Base-by-base conservation (phyloP, 1,140 invertebrate species). In the Drosophila lini region DNA sequence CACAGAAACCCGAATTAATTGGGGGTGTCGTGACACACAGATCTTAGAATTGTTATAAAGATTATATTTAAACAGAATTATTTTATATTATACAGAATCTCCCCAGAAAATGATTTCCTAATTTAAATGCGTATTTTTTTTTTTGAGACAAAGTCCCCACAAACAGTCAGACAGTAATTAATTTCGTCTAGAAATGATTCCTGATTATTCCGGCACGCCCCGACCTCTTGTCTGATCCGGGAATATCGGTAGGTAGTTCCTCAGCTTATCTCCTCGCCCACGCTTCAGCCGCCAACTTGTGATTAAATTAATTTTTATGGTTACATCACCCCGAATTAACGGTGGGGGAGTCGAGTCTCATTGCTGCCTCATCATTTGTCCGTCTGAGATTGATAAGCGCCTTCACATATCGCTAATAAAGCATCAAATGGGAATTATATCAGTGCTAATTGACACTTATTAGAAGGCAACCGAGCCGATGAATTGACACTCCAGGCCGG, bases 371-470 rank as follows among this genome's bases (percentile, higher is more conserved):
- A 61, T 81, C 73, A 69, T 11, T 69, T 56, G 47, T 58, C 55
- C 47, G 70, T 41, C 52, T 69, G 74, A 78, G 60, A 58, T 62
- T 73, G 81, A 85, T 85, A 84, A 84, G 81, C 8, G 40, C 25
- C 25, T 60, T 48, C 55, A 44, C 50, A 8, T 38, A 41, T 61
- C 38, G 47, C 48, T 64, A 58, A 86, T 71, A 65, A 40, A 59
- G 52, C 56, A 80, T 74, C 40, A 67, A 69, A 71, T 45, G 45
- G 48, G 64, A 63, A 52, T 61, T 67, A 74, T 77, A 83, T 88
- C 80, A 83, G 61, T 59, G 59, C 61, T 83, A 88, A 88, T 86
- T 86, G 83, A 83, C 83, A 83, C 47, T 83, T 88, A 86, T 86
- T 86, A 86, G 77, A 80, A 77, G 44, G 47, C 59, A 52, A 59